Base-by-base conservation (phyloP, 2,888 invertebrate genomes). In the Lasioglossum marginatum region DNA sequence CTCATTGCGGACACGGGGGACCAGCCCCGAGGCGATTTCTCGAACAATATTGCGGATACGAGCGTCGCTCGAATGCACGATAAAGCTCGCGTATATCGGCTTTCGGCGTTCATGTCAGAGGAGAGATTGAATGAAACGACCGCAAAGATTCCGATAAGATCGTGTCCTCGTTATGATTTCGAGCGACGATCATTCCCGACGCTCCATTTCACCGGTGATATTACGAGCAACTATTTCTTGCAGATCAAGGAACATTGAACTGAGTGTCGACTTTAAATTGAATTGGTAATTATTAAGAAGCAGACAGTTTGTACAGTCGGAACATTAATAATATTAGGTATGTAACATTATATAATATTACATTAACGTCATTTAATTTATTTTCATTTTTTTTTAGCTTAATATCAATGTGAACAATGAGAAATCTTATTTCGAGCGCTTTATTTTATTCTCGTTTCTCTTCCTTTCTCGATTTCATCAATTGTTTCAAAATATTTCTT, bases 41-140 rank as follows among this genome's bases (percentile, higher is more conserved):
- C 68, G 84, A 71, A 81, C 77, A 84, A 84, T 84, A 84, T 84
- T 81, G 81, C 81, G 81, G 75, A 78, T 80, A 78, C 81, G 77
- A 81, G 84, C 23, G 70, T 23, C 76, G 75, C 77, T 77, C 83
- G 80, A 77, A 80, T 81, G 74, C 43, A 70, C 76, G 77, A 77
- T 81, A 77, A 83, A 83, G 77, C 77, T 81, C 68, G 80, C 45
- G 76, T 81, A 75, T 77, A 80, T 63, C 77, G 74, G 80, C 52
- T 52, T 72, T 82, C 74, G 72, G 57, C n/a, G 37, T 27, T 10
- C 37, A 12, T 12, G 68, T 23, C 34, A 23, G 37, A 52, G 60
- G n/a, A 19, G 52, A 77, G 83, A 84, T 84, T 84, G 80, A 84
- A 84, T 84, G 81, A 74, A 84, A 81, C 83, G 80, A 74, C 57